Conservation (phyloP, 1,140 invertebrate genomes). For the Chironomus striatipennis region DNA sequence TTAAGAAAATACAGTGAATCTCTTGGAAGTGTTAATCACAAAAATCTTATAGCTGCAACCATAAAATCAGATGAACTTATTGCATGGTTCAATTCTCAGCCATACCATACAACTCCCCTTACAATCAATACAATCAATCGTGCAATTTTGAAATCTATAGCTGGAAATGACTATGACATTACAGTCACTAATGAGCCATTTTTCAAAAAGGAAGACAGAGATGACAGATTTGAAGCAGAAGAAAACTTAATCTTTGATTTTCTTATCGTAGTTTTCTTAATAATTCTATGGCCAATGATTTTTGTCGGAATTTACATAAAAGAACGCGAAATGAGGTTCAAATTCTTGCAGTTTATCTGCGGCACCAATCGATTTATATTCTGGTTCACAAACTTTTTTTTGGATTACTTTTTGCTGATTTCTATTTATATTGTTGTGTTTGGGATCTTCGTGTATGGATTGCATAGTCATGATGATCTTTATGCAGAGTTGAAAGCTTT, state of each 20-base stretch:
- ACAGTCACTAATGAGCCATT: slow-evolving; percentile 56
- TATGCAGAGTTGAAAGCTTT: slow-evolving; percentile 43
- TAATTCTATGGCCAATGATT: slow-evolving; percentile 29
- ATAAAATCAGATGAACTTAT: slow-evolving; percentile 34
- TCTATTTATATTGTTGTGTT: slow-evolving; percentile 45
- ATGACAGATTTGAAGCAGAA: slow-evolving; percentile 38
- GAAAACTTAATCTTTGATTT: slow-evolving; percentile 45
- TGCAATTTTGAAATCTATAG: slow-evolving; percentile 37
- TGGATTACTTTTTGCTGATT: slow-evolving; percentile 61
- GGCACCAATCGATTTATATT: slow-evolving; percentile 62
- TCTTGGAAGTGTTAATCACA: slow-evolving; percentile 35
- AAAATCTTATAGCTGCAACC: slow-evolving; percentile 40
- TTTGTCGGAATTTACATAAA: slow-evolving; percentile 32
- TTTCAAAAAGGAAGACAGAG: slow-evolving; percentile 44
- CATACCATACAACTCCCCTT: slow-evolving; percentile 39
- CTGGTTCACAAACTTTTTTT: slow-evolving; percentile 61
- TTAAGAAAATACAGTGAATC: slow-evolving; percentile 35
- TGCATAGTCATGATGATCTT: slow-evolving; percentile 46
- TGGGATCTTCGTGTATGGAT: slow-evolving; percentile 47
- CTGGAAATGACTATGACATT: slow-evolving; percentile 42
- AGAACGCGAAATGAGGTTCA: slow-evolving; percentile 46
- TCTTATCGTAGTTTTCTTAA: slow-evolving; percentile 45
- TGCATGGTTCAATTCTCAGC: slow-evolving; percentile 42
- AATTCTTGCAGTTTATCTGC: slow-evolving; percentile 56
- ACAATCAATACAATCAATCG: slow-evolving; percentile 36